Conservation (phyloP, 2,113 vertebrate genomes). For the Campylomormyrus tamandua region DNA sequence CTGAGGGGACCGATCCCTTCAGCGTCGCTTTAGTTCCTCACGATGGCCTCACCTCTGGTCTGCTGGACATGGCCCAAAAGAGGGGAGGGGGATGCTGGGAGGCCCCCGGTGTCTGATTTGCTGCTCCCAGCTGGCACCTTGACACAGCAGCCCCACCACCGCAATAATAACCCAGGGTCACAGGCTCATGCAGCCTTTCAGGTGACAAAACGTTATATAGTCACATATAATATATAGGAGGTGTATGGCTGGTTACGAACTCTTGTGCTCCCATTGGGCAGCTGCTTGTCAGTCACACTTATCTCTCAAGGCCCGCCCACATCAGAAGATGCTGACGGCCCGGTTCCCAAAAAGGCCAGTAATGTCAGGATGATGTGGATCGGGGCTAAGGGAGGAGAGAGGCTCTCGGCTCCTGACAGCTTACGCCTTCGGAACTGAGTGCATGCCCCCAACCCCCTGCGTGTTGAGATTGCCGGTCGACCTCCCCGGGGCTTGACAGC, state of each 20-base stretch:
- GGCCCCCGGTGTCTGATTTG: neutral
- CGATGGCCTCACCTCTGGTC: constrained; percentile 28
- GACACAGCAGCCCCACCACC: neutral
- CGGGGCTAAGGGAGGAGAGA: neutral
- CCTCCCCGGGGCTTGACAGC: neutral
- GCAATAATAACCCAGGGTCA: neutral
- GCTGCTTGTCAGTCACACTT: neutral
- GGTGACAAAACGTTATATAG: neutral
- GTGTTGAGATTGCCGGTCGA: neutral
- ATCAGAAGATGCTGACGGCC: neutral
- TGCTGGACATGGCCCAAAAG: constrained; percentile 53
- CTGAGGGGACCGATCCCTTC: constrained; percentile 53
- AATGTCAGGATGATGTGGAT: neutral
- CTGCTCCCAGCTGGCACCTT: neutral
- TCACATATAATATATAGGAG: neutral
- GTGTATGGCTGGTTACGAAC: neutral
- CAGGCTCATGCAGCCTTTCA: neutral
- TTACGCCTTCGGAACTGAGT: neutral
- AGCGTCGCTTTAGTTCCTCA: constrained; percentile 21
- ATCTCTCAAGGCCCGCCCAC: neutral
- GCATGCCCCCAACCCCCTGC: neutral
- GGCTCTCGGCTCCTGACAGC: neutral
- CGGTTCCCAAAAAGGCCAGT: neutral
- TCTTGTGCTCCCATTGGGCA: neutral
- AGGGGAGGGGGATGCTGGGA: constrained; percentile 39